These are phyloP conservation scores for Lysandra bellargus DNA, from an alignment of 2,888 invertebrate genomes.

Conservation along the genomic window DNA sequence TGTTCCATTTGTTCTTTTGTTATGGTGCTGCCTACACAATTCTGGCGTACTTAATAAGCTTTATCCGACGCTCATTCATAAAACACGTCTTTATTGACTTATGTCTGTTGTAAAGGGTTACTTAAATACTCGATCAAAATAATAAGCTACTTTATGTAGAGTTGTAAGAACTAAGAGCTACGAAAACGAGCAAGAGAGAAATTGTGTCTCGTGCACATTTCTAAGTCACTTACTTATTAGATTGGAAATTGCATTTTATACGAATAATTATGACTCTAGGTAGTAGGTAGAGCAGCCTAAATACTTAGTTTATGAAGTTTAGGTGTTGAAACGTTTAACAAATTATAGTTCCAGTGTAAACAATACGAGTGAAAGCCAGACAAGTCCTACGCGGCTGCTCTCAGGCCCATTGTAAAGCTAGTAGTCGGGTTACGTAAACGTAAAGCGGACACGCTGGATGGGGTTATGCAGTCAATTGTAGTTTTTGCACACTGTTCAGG, in stretches of 20 bases:
- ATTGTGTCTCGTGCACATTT: no score
- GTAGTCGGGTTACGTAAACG: slow-evolving; percentile 1
- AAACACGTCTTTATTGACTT: background rate
- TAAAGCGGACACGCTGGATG: background rate
- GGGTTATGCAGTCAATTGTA: background rate
- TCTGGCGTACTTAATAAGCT: slow-evolving; percentile 6
- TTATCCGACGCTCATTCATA: slow-evolving; percentile 12
- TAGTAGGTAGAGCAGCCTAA: background rate
- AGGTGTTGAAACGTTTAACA: background rate
- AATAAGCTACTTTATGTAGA: background rate
- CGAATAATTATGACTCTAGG: background rate
- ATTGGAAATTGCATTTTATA: background rate
- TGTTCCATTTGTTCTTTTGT: slow-evolving; percentile 6
- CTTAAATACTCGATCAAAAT: background rate
- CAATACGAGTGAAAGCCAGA: slow-evolving; percentile 16
- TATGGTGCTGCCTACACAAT: slow-evolving; percentile 11
- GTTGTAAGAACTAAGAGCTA: no score
- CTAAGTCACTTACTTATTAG: no score
- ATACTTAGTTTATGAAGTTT: background rate
- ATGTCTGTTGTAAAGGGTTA: background rate
- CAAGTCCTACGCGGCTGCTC: slow-evolving; percentile 13
- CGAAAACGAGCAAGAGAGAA: no score
- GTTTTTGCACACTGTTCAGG: background rate
- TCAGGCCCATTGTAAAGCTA: background rate
- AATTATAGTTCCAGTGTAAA: background rate